Base-by-base conservation (phyloP, 2,888 invertebrate genomes). In the Lysandra bellargus region DNA sequence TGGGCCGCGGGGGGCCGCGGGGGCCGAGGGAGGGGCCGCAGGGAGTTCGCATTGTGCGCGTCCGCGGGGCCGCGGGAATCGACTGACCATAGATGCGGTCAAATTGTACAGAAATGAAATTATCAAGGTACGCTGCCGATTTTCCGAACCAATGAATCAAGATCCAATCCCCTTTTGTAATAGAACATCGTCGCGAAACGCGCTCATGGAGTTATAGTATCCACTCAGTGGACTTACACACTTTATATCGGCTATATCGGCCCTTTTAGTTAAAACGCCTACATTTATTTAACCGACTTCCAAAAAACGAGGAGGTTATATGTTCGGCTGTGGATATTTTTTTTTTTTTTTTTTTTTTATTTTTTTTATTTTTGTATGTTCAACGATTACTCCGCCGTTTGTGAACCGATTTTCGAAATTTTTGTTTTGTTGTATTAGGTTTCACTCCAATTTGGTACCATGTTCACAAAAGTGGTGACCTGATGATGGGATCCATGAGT, bases 61-160 rank as follows among this genome's bases (percentile, higher is more conserved):
- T 87, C 93, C 92, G 87, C 88, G 86, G 92, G 90, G 93, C 90
- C 90, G 90, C 89, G 92, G 91, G 92, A 92, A 91, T 91, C 92
- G 93, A 86, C 93, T 91, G 93, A 93, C 93, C 93, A 92, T 92
- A 91, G 91, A 88, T 91, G 91, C 94, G 94, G 93, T 94, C 94
- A 94, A 94, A 94, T 94, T 94, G 94, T 94, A 94, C 94, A 94
- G 94, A 94, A 94, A 94, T 94, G 94, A 94, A 94, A 94, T 94
- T 94, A 94, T 94, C 94, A 94, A 94, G 94, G 94, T 94, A 94
- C 94, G 93, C 90, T 94, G 92, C 93, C 94, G 94, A 94, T 94
- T 94, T 94, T 94, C 94, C 93, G 94, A 92, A 90, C 94, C 94
- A 94, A 94, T 94, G 94, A 94, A 93, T 94, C 94, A 94, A 93